phyloP scores from a whole-genome alignment of 2,797 vertebrate species.

The Notoglanidium macrostoma region DNA sequence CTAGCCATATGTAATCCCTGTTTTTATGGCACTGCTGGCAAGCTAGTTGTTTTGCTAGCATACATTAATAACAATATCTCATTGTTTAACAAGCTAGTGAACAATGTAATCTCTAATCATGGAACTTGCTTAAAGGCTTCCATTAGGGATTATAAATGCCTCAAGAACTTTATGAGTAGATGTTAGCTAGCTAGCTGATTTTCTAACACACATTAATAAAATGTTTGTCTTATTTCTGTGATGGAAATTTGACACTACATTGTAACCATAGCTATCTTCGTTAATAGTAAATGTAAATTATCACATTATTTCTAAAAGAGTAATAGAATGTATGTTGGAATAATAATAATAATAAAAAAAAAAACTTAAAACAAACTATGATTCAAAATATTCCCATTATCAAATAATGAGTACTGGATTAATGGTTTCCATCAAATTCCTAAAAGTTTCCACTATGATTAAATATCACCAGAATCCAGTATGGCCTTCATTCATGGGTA shows the following conservation, averaged over 20 bases:
- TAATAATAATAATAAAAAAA: too few relatives aligned
- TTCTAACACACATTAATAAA: too few relatives aligned
- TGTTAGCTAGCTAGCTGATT: too few relatives aligned
- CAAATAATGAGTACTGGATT: not conserved
- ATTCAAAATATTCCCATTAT: not conserved
- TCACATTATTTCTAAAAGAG: not conserved
- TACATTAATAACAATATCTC: not conserved
- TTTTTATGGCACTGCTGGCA: not conserved
- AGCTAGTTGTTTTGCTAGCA: not conserved
- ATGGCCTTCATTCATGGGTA: constrained; percentile 5
- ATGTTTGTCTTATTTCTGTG: too few relatives aligned
- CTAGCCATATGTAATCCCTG: not conserved
- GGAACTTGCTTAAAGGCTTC: not conserved
- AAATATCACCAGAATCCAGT: not conserved
- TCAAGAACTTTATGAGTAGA: too few relatives aligned
- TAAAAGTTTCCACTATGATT: not conserved
- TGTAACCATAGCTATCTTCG: not conserved
- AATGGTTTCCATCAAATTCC: not conserved
- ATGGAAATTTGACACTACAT: too few relatives aligned
- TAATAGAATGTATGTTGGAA: not conserved
- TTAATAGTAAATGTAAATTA: not conserved
- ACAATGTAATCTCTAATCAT: not conserved
- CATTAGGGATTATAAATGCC: not conserved
- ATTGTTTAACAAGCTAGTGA: not conserved
- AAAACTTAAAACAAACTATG: not conserved